phyloP scores from a whole-genome alignment of 2,888 invertebrate species.

The Prosapia bicincta region DNA sequence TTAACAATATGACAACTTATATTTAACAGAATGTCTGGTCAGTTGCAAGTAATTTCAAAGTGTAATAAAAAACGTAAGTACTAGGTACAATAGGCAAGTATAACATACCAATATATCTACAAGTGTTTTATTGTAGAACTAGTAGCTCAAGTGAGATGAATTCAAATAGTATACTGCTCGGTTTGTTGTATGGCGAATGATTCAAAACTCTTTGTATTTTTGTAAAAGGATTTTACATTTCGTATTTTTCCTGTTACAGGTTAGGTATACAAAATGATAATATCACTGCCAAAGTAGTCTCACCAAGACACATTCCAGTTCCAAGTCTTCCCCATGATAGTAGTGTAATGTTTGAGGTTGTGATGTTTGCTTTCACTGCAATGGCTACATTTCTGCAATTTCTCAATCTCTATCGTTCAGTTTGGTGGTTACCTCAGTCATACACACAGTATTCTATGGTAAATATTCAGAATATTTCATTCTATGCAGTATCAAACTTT shows the following conservation, averaged over 20 bases:
- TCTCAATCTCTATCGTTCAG: slow-evolving; percentile 89
- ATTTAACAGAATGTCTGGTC: too few relatives aligned
- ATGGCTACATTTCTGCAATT: slow-evolving; percentile 84
- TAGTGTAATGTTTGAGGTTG: slow-evolving; percentile 78
- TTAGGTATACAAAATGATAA: slow-evolving; percentile 27
- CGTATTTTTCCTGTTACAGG: slow-evolving; percentile 21
- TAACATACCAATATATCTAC: too few relatives aligned
- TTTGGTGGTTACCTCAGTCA: slow-evolving; percentile 97
- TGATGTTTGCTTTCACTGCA: slow-evolving; percentile 77
- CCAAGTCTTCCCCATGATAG: slow-evolving; percentile 74
- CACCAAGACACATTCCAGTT: slow-evolving; percentile 78
- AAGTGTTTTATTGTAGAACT: too few relatives aligned
- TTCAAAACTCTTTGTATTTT: neutral
- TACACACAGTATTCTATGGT: slow-evolving; percentile 86
- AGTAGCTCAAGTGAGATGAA: too few relatives aligned
- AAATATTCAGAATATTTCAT: too few relatives aligned
- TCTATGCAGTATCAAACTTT: too few relatives aligned
- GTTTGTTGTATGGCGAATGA: too few relatives aligned
- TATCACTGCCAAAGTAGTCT: slow-evolving; percentile 27
- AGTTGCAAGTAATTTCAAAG: too few relatives aligned
- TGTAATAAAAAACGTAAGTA: too few relatives aligned
- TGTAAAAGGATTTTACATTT: neutral
- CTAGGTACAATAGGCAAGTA: too few relatives aligned
- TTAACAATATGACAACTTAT: too few relatives aligned
- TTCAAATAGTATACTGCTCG: too few relatives aligned